phyloP scores from a whole-genome alignment of 2,888 invertebrate genomes.

The Pterobdella sp. region DNA sequence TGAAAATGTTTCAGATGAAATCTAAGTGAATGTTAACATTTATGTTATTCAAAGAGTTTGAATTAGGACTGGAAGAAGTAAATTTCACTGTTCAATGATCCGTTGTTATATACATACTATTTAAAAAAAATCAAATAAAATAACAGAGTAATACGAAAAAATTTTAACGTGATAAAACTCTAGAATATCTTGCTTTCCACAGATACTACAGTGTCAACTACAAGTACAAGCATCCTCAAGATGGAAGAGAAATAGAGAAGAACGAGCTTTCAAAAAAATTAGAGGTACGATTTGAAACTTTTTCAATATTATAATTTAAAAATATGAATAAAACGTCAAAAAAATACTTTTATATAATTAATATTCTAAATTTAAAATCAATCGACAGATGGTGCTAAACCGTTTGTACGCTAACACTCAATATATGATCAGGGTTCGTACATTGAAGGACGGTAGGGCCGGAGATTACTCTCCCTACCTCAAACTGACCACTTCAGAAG shows the following conservation, averaged over 20 bases:
- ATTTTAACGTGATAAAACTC: no score
- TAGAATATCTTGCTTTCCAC: conserved; percentile 30
- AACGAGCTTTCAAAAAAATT: conserved; percentile 21
- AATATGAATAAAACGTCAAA: background rate
- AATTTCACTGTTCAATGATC: no score
- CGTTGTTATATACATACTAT: no score
- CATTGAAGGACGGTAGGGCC: conserved; percentile 57
- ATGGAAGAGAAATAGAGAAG: conserved; percentile 17
- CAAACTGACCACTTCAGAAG: conserved; percentile 35
- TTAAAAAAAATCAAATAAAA: no score
- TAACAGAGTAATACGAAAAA: no score
- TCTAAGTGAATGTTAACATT: no score
- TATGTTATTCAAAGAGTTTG: no score
- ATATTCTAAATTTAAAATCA: background rate
- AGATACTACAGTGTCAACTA: conserved; percentile 36
- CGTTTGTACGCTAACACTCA: conserved; percentile 70
- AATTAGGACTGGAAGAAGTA: no score
- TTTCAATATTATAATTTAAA: background rate
- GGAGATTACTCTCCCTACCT: conserved; percentile 33
- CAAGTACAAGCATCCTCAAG: conserved; percentile 23
- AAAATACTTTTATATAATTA: background rate
- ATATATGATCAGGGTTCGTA: conserved; percentile 84
- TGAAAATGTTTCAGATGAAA: no score
- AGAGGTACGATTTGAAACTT: background rate
- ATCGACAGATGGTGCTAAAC: conserved; percentile 62